Percentiles rank a stretch among this genome's conserved stretches.
phyloP scores from a whole-genome alignment of 2,888 invertebrate genomes.

The Parelbella ahira region DNA sequence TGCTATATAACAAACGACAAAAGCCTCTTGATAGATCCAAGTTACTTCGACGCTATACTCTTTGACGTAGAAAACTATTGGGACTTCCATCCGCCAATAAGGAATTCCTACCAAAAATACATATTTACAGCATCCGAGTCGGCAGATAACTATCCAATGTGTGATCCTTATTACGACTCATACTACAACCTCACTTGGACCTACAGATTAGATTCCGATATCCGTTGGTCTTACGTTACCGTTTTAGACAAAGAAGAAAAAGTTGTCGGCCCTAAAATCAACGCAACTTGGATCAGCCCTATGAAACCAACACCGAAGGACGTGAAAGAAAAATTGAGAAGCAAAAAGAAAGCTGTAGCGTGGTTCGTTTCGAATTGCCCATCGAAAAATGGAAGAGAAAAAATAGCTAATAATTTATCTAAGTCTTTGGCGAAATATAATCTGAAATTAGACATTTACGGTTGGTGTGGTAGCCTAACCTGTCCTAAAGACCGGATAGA shows the following conservation, averaged over 20 bases:
- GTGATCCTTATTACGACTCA: constrained; percentile 41
- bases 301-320: constrained; percentile 40
- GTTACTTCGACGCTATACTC: constrained; percentile 69
- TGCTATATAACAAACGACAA: constrained; percentile 65
- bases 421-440: constrained; percentile 41
- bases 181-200: constrained; percentile 63
- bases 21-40: constrained; percentile 46
- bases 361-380: constrained; percentile 63
- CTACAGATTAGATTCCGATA: constrained; percentile 58
- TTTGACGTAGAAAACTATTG: constrained; percentile 70
- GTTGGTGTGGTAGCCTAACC: constrained; percentile 49
- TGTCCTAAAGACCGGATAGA: constrained; percentile 49
- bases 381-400: constrained; percentile 38
- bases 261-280: constrained; percentile 54
- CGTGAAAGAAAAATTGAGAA: constrained; percentile 39
- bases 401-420: constrained; percentile 36
- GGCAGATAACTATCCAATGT: constrained; percentile 47
- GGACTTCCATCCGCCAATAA: constrained; percentile 43
- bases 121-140: constrained; percentile 65
- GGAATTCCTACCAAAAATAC: constrained; percentile 66
- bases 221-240: constrained; percentile 45
- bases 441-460: constrained; percentile 53
- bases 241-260: constrained; percentile 45
- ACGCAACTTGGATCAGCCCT: constrained; percentile 49
- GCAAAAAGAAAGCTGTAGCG: constrained; percentile 55